These are phyloP conservation scores for Cyclura pinguis DNA, from an alignment of 2,797 vertebrate species.

Conservation along the genomic window DNA sequence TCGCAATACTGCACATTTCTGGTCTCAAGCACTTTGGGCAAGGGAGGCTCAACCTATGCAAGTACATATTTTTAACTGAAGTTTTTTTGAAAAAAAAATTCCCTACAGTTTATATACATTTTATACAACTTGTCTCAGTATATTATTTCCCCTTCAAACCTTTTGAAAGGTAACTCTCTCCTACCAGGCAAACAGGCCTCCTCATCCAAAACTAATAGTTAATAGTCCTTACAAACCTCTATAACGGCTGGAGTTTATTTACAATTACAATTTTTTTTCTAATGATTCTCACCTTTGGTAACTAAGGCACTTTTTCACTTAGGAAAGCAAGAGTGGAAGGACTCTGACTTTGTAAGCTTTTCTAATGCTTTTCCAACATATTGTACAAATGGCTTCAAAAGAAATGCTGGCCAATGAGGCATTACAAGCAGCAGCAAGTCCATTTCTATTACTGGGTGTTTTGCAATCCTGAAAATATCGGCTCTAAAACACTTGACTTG, in stretches of 20 bases:
- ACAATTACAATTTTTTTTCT: neutral
- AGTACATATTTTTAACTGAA: neutral
- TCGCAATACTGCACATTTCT: too few relatives aligned
- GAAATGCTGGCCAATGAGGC: neutral
- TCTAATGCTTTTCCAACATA: neutral
- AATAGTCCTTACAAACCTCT: neutral
- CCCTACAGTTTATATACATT: neutral
- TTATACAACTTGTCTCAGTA: neutral
- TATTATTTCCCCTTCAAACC: neutral
- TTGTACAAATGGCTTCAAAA: constrained; percentile 5
- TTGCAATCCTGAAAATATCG: neutral
- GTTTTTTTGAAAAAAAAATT: neutral
- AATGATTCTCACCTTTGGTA: neutral
- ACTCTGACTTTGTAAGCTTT: neutral
- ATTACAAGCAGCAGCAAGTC: neutral
- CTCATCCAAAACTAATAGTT: neutral
- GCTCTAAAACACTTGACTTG: neutral
- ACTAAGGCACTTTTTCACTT: neutral
- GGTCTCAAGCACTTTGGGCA: too few relatives aligned
- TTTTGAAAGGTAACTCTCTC: neutral
- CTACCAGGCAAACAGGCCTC: neutral
- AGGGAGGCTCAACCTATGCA: too few relatives aligned
- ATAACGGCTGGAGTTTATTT: neutral
- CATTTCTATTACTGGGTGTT: neutral
- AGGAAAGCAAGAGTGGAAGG: neutral